These are phyloP conservation scores for Drosophila lini DNA, from an alignment of 1,140 invertebrate species.

Conservation along the genomic window DNA sequence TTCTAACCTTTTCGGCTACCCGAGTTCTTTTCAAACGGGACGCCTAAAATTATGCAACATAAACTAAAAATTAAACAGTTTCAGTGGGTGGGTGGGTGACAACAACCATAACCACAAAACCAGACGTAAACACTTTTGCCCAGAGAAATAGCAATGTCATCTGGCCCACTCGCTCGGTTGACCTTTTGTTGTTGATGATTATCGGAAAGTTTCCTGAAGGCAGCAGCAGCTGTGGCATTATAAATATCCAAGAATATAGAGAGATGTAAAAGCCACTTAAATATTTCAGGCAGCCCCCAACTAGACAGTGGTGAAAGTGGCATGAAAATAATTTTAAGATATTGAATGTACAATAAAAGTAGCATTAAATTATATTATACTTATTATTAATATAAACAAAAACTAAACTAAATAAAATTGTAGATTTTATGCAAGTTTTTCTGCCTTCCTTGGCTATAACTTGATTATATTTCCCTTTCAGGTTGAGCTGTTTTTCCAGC, in stretches of 20 bases:
- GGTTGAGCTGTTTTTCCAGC: neutral
- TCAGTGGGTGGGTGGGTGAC: neutral
- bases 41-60: constrained; percentile 74
- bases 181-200: constrained; percentile 51
- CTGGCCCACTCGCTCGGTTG: constrained; percentile 9
- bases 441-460: too few species aligned
- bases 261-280: constrained; percentile 12
- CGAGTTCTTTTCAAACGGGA: constrained; percentile 5
- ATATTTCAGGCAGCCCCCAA: neutral
- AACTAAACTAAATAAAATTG: too few species aligned
- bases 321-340: too few species aligned
- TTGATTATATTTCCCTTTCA: neutral
- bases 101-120: constrained; percentile 59
- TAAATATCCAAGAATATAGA: constrained; percentile 15
- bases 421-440: neutral
- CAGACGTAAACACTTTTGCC: constrained; percentile 72
- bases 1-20: constrained; percentile 5
- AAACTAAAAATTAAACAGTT: constrained; percentile 77
- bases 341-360: too few species aligned
- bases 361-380: too few species aligned
- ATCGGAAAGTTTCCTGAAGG: constrained; percentile 32
- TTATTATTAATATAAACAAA: too few species aligned
- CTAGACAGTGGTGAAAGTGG: neutral
- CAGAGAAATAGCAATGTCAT: constrained; percentile 45
- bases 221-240: constrained; percentile 9